Percentiles rank a stretch among this genome's conserved stretches.
Evolutionary conservation across 1,140 invertebrate species (phyloP).

Genomic region (Caenorhabditis briggsae): DNA sequence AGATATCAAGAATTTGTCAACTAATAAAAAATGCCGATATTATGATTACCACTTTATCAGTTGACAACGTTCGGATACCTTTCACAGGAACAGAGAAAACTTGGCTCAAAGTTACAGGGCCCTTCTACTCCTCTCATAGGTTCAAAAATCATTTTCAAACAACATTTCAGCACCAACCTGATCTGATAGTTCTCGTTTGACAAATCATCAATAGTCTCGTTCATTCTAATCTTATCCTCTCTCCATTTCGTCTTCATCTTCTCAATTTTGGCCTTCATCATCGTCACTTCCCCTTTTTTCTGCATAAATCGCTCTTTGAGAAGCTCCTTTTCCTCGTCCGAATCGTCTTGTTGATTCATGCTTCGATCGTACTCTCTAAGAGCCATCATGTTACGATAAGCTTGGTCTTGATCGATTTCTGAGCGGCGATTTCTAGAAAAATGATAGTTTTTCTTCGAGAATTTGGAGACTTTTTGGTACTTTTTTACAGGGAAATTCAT

Average conservation of each 20-base stretch:
- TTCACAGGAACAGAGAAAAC: no score
- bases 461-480: not conserved
- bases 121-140: no score
- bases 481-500: not conserved
- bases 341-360: conserved; percentile 46
- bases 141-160: no score
- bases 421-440: conserved; percentile 29
- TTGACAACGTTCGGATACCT: no score
- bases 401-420: conserved; percentile 12
- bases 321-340: conserved; percentile 25
- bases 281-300: conserved; percentile 29
- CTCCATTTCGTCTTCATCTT: conserved; percentile 31
- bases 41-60: no score
- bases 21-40: no score
- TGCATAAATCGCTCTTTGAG: not conserved
- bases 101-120: no score
- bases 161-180: no score
- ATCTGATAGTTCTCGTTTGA: conserved; percentile 42
- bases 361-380: not conserved
- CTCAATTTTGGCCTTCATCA: conserved; percentile 12
- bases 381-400: conserved; percentile 3
- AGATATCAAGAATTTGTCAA: no score
- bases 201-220: conserved; percentile 28
- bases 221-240: conserved; percentile 25
- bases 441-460: not conserved